A percentile compares a stretch with the other conserved stretches of the same genome.
Conservation (phyloP, 2,888 invertebrate genomes). For the Platerodrilus igneus region DNA sequence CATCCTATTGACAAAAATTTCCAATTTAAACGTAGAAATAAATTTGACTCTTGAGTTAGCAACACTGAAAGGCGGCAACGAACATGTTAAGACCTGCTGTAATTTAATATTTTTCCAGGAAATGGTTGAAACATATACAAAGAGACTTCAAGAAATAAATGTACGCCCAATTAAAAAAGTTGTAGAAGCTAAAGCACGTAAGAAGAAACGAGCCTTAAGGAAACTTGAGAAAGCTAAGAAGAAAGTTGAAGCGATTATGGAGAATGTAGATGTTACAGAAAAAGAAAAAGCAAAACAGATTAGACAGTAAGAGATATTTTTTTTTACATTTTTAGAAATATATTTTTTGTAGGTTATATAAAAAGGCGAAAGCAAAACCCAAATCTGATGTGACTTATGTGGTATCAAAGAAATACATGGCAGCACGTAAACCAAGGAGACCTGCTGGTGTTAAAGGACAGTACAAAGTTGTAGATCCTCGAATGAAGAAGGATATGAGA, state of each 20-base stretch:
- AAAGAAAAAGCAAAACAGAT: conserved; percentile 90
- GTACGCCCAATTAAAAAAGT: conserved; percentile 96
- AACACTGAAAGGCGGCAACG: no score
- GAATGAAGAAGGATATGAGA: conserved; percentile 91
- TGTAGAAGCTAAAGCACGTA: conserved; percentile 94
- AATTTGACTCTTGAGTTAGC: no score
- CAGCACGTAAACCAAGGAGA: conserved; percentile 69
- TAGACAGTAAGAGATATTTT: conserved; percentile 61
- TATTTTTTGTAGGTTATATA: conserved; percentile 68
- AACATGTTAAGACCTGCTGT: no score
- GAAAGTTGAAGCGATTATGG: conserved; percentile 90
- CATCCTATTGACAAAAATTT: no score
- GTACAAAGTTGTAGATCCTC: conserved; percentile 91
- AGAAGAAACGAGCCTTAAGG: conserved; percentile 84
- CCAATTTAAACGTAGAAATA: no score
- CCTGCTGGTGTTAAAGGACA: conserved; percentile 88
- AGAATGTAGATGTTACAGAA: conserved; percentile 84
- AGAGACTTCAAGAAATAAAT: conserved; percentile 79
- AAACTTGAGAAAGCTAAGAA: conserved; percentile 92
- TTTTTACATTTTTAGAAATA: background rate
- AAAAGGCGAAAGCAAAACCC: conserved; percentile 77
- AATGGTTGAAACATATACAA: conserved; percentile 80
- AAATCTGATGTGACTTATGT: conserved; percentile 91
- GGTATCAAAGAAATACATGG: conserved; percentile 83
- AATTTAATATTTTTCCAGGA: conserved; percentile 62